Base-by-base conservation (phyloP, 2,797 vertebrate species). In the Silurus aristotelis region DNA sequence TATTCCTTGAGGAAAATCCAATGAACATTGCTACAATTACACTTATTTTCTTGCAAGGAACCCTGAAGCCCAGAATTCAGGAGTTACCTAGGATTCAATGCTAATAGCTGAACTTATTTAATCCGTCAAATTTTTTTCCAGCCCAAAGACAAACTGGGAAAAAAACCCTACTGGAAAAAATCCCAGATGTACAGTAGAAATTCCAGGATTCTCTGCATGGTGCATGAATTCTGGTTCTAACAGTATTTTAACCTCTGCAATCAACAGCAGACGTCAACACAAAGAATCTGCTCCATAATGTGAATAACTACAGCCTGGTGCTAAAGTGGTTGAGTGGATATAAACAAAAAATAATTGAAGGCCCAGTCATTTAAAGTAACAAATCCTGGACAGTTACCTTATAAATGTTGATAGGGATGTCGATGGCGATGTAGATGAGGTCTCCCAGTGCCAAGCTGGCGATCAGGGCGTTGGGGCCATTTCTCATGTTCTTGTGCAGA, bases 371-470 rank as follows among this genome's bases (percentile, higher is more conserved):
- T 48, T 12, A 72, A 13, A 48, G 12, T 48, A 25, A 56, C 6
- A 73, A 8, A 55, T 55, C 17, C 8, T 25, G n/a, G 52, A 52
- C 5, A 22, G 5, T 7, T 75, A 90, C 90, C 86, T 89, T 89
- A 25, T 90, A 92, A 58, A 89, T 77, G 31, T 96, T 94, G 92
- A 99, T 97, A 2, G 97, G 98, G 25, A 97, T 95, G 86, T 97
- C 97, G 61, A 98, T 97, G 89, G 96, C 93, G 83, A 99, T 97
- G 91, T 98, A 99, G 72, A 99, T 96, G 78, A 99, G 95, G 94
- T 99, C 98, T 89, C 98, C 98, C 1, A 99, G 93, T 0, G 98
- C 98, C 87, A 99, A 94, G 77, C 97, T 99, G 92, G 97, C 98
- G 64, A 99, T 99, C 83, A 99, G 94, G 0, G 97, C 96, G 0